phyloP scores from a whole-genome alignment of 2,888 invertebrate species.

The Hydropsyche betteni region DNA sequence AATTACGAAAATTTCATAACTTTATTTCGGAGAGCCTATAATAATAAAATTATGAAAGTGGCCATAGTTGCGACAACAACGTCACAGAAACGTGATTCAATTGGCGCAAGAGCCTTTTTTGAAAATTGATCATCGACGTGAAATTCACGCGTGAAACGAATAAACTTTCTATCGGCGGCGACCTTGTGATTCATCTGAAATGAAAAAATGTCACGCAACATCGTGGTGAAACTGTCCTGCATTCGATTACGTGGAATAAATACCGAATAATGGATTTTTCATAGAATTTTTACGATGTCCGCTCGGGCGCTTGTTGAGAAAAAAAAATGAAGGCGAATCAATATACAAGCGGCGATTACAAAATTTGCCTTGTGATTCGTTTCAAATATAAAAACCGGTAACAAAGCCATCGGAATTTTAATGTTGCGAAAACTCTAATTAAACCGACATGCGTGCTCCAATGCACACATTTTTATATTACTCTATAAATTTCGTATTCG shows the following conservation, averaged over 20 bases:
- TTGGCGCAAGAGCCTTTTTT: conserved; percentile 27
- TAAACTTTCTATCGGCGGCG: background rate
- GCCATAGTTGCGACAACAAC: conserved; percentile 39
- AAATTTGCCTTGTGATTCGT: conserved; percentile 9
- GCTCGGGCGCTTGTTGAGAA: too few species aligned
- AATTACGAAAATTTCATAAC: conserved; percentile 42
- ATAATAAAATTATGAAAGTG: conserved; percentile 45
- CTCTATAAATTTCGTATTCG: background rate
- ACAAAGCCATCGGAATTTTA: conserved; percentile 20
- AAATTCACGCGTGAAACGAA: background rate
- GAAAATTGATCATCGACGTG: background rate
- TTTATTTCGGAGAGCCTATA: conserved; percentile 35
- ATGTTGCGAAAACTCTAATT: conserved; percentile 15
- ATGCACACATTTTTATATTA: conserved; percentile 1
- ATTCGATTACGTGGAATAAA: too few species aligned
- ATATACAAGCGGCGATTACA: background rate
- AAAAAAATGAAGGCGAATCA: too few species aligned
- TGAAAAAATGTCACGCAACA: background rate
- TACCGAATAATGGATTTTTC: too few species aligned
- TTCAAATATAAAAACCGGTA: conserved; percentile 17
- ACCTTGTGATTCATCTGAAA: conserved; percentile 22
- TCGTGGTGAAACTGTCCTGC: too few species aligned
- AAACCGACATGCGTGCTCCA: conserved; percentile 11
- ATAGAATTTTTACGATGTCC: too few species aligned
- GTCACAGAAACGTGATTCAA: conserved; percentile 35